A percentile compares a stretch with the other conserved stretches of the same genome.
These are phyloP conservation scores for Spatula versicolor DNA, from an alignment of 2,797 vertebrate species.

Conservation along the genomic window DNA sequence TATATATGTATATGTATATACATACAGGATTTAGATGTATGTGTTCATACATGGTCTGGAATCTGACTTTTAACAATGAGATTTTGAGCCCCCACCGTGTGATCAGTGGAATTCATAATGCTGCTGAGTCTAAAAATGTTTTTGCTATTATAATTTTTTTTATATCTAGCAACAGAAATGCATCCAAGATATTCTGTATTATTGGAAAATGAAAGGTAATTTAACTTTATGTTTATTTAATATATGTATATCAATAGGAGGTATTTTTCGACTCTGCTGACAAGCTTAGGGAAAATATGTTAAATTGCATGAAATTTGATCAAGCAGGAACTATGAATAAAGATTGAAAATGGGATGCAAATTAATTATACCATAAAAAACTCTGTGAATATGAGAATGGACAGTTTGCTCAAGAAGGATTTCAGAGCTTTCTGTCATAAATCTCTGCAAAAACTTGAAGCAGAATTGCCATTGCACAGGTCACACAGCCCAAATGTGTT, in stretches of 20 bases:
- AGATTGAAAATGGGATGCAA: not conserved
- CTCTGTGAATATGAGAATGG: not conserved
- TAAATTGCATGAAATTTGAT: not conserved
- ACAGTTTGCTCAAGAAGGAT: rapidly evolving
- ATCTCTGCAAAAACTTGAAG: not conserved
- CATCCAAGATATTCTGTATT: not conserved
- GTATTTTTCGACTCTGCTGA: not conserved
- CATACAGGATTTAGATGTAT: not conserved
- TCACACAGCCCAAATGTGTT: not conserved
- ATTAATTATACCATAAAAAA: not conserved
- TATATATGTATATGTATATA: not conserved
- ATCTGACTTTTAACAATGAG: not conserved
- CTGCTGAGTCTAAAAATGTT: not conserved
- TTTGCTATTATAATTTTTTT: not conserved
- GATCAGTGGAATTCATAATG: not conserved
- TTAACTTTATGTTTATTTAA: not conserved
- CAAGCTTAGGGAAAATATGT: not conserved
- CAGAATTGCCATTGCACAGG: not conserved
- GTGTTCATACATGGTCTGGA: not conserved
- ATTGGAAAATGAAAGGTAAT: not conserved
- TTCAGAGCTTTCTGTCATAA: not conserved
- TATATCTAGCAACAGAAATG: not conserved
- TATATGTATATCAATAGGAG: not conserved
- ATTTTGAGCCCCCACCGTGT: not conserved
- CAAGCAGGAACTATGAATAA: not conserved